Conservation (phyloP, 2,888 invertebrate genomes). For the Sphecodes monilicornis region DNA sequence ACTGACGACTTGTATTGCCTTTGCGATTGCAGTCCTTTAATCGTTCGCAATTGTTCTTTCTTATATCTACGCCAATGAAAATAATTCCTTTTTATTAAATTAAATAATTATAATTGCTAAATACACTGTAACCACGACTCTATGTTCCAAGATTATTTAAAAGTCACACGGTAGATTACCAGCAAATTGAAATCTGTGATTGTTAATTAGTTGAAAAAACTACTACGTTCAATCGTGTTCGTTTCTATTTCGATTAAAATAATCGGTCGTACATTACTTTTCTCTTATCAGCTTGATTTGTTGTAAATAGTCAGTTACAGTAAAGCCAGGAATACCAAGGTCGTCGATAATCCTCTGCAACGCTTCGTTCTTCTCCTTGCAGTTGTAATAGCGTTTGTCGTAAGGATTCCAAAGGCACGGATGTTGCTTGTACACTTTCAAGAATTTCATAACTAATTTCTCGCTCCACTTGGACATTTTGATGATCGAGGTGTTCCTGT, state of each 20-base stretch:
- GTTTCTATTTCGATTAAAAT: slow-evolving; percentile 17
- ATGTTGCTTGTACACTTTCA: slow-evolving; percentile 71
- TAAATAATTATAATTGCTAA: background rate
- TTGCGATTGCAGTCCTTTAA: slow-evolving; percentile 54
- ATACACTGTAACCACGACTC: background rate
- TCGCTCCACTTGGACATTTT: slow-evolving; percentile 75
- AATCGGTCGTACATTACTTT: slow-evolving; percentile 67
- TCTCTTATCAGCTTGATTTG: slow-evolving; percentile 72
- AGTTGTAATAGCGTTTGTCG: slow-evolving; percentile 67
- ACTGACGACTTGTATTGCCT: slow-evolving; percentile 66
- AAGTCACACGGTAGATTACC: background rate
- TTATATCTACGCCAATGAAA: slow-evolving; percentile 58
- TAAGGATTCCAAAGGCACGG: slow-evolving; percentile 77
- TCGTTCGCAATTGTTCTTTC: slow-evolving; percentile 67
- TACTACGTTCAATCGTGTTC: background rate
- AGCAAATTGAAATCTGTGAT: background rate
- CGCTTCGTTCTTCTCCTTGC: slow-evolving; percentile 67
- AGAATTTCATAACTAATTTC: slow-evolving; percentile 64
- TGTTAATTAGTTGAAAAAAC: slow-evolving; percentile 9
- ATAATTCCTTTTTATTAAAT: background rate
- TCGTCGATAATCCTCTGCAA: slow-evolving; percentile 65
- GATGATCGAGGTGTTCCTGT: background rate
- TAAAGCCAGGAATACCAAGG: slow-evolving; percentile 65
- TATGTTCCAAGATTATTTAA: background rate
- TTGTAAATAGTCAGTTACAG: slow-evolving; percentile 69